Base-by-base conservation (phyloP, 2,888 invertebrate species). In the Ophioninae sp. region DNA sequence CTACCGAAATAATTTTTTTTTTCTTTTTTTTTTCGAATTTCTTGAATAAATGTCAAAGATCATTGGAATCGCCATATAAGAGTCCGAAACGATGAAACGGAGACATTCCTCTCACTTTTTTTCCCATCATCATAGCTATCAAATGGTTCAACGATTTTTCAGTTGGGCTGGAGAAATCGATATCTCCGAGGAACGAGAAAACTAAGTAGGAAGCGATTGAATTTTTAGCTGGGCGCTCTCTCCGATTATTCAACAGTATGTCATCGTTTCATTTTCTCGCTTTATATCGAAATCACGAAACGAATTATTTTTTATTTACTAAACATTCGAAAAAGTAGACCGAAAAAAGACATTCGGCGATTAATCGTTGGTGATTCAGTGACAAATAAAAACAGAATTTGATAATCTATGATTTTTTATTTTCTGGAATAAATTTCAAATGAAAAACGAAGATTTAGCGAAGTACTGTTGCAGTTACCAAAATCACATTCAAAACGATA, bases 31-130 rank as follows among this genome's bases (percentile, higher is more conserved):
- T 9, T 41, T 51, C 51, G 6, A 51, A 51, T 74, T 74, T 74
- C n/a, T 23, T 7, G n/a, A 30, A 23, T 74, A 72, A 72, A 81
- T 61, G 65, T 61, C 75, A 65, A 22, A 17, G 22, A 41, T 37
- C 61, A 13, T 44, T 51, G 37, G 23, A 37, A n/a, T 69, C 22
- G 3, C 13, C 20, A 22, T 20, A 30, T 20, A 30, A 9, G 23
- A 23, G 23, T 51, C 2, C 9, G 17, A 17, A 44, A 23, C 41
- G 20, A 10, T 39, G 63, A 17, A 2, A 10, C 51, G 63, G 20
- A 2, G n/a, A 37, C 71, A 37, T 41, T 63, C 78, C 78, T 71
- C 78, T 64, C 78, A 64, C 78, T 56, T 71, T 71, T 78, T 68
- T 22, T 63, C 37, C 37, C 69, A 3, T 51, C 63, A 20, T 7